Evolutionary conservation across 1,140 invertebrate genomes (phyloP), one percentile per base, ranked within the genome.

Genomic region (Pemphigus obesinymphae): DNA sequence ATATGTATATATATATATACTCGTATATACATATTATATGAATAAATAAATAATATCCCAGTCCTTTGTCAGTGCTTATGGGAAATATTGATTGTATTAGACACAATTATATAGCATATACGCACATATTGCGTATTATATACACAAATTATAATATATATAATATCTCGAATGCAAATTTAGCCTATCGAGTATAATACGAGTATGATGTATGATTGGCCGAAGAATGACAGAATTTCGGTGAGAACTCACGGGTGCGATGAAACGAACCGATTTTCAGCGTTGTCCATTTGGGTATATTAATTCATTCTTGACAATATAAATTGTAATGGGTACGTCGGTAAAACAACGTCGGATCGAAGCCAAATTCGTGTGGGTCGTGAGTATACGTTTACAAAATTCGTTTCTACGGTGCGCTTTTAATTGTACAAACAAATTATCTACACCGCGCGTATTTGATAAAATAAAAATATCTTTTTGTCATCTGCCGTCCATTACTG

Each of bases 301-400:
- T 72, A 4, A 13, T 72, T 72, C 29, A 48, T 73, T 17, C 70
- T 73, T 20, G 8, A 50, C 26, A 53, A 75, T 37, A n/a, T n/a
- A n/a, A n/a, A n/a, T n/a, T n/a, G n/a, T n/a, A n/a, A n/a, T n/a
- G n/a, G n/a, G n/a, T n/a, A n/a, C n/a, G n/a, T n/a, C n/a, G n/a
- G n/a, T n/a, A n/a, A n/a, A n/a, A n/a, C n/a, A 23, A 48, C 45
- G 17, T 75, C 43, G 72, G 31, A 75, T 75, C 13, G 20, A 5
- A 53, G 72, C 72, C 72, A 75, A 75, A 53, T 75, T 15, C 13
- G 45, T 34, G 48, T 53, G 13, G 48, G 48, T 75, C 72, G n/a
- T n/a, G n/a, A n/a, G n/a, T n/a, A 75, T 53, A 50, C 72, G 17
- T 50, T n/a, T 48, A 75, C 15, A 53, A 50, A 75, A 50, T 50